Percentiles rank a stretch among this genome's conserved stretches.
Conservation (phyloP, 2,113 vertebrate genomes). For the Galeopterus variegatus region DNA sequence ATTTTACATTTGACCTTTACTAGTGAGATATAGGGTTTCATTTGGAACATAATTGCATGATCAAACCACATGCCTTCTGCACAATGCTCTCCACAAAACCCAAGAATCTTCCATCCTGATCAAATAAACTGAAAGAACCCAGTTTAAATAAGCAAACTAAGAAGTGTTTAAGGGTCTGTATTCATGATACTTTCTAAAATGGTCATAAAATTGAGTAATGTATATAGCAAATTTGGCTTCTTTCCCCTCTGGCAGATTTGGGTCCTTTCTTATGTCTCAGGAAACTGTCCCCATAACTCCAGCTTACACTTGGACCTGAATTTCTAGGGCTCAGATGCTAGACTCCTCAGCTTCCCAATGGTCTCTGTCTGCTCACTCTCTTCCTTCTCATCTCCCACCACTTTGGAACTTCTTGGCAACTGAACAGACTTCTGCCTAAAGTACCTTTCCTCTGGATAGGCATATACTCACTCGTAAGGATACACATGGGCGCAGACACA, state of each 20-base stretch:
- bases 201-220: background rate
- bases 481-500: background rate
- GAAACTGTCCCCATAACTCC: background rate
- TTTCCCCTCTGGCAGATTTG: background rate
- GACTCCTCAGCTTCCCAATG: background rate
- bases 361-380: background rate
- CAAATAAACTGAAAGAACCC: background rate
- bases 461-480: no score
- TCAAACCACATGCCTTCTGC: background rate
- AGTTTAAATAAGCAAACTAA: conserved; percentile 31
- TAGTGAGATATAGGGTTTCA: conserved; percentile 2
- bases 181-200: background rate
- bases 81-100: background rate
- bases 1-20: conserved; percentile 65
- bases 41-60: conserved; percentile 1
- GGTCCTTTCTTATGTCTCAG: background rate
- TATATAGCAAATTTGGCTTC: background rate
- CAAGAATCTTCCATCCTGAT: background rate
- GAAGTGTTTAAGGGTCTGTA: background rate
- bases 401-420: background rate
- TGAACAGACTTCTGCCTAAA: background rate
- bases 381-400: background rate
- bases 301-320: background rate
- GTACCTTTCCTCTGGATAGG: background rate
- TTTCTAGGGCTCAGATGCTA: background rate